phyloP scores from a whole-genome alignment of 2,113 vertebrate genomes.

The Aphyosemion australe region DNA sequence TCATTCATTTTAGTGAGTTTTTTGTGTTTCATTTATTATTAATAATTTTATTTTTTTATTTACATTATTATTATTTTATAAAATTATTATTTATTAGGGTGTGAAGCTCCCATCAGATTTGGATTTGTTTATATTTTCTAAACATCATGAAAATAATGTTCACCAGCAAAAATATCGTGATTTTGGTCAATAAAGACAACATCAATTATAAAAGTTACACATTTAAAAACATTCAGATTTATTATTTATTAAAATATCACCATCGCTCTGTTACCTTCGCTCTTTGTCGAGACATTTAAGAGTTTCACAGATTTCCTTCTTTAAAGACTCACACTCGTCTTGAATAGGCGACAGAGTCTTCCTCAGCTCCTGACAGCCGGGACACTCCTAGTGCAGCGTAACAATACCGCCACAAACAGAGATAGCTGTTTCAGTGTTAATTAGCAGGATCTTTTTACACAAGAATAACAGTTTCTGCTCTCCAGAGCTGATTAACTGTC shows the following conservation, averaged over 20 bases:
- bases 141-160: no score
- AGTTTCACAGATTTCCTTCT: slow-evolving; percentile 61
- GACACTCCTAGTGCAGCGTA: slow-evolving; percentile 18
- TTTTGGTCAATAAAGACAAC: no score
- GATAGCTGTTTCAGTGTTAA: neutral
- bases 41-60: no score
- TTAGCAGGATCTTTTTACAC: neutral
- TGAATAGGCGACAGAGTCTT: slow-evolving; percentile 24
- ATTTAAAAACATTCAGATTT: neutral
- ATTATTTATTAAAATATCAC: neutral
- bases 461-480: neutral
- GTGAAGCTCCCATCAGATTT: neutral
- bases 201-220: neutral
- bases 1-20: no score
- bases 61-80: no score
- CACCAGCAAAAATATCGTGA: no score
- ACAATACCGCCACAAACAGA: neutral
- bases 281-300: slow-evolving; percentile 56
- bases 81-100: no score
- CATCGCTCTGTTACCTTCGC: slow-evolving; percentile 45
- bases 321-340: slow-evolving; percentile 51
- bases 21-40: no score
- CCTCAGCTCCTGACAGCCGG: slow-evolving; percentile 18
- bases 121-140: neutral
- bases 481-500: neutral